phyloP scores from a whole-genome alignment of 2,113 vertebrate species.

The Lipophrys pholis region DNA sequence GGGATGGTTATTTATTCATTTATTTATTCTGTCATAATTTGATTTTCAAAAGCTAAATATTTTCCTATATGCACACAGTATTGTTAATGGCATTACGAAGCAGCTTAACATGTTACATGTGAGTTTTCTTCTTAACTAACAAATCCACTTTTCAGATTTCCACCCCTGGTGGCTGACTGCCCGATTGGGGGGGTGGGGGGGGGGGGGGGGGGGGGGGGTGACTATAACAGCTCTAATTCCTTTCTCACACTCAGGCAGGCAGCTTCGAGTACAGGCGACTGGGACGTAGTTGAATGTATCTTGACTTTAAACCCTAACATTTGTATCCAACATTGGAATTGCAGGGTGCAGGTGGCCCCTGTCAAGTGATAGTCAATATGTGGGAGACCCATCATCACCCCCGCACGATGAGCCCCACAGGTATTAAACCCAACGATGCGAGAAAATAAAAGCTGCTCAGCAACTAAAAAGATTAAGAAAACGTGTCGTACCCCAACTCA shows the following conservation, averaged over 20 bases:
- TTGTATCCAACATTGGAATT: conserved; percentile 94
- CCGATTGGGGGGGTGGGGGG: conserved; percentile 32
- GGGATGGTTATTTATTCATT: background rate
- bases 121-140: conserved; percentile 65
- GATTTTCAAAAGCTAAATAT: background rate
- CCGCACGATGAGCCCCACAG: conserved; percentile 97
- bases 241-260: conserved; percentile 49
- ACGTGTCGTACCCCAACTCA: conserved; percentile 25
- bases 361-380: conserved; percentile 98
- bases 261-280: conserved; percentile 47
- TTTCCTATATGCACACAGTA: background rate
- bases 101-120: conserved; percentile 1
- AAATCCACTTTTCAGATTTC: conserved; percentile 80
- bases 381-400: conserved; percentile 99
- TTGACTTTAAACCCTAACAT: conserved; percentile 75
- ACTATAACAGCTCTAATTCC: conserved; percentile 64
- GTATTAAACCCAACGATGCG: conserved; percentile 83
- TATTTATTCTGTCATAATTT: background rate
- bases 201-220: conserved; percentile 30
- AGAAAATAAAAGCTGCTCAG: conserved; percentile 18
- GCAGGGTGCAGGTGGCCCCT: conserved; percentile 94
- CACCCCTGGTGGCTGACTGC: conserved; percentile 61
- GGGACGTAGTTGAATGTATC: conserved; percentile 46
- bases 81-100: background rate
- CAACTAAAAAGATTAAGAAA: conserved; percentile 2